Conservation (phyloP, 2,888 invertebrate species). For the Andrena hattorfiana region DNA sequence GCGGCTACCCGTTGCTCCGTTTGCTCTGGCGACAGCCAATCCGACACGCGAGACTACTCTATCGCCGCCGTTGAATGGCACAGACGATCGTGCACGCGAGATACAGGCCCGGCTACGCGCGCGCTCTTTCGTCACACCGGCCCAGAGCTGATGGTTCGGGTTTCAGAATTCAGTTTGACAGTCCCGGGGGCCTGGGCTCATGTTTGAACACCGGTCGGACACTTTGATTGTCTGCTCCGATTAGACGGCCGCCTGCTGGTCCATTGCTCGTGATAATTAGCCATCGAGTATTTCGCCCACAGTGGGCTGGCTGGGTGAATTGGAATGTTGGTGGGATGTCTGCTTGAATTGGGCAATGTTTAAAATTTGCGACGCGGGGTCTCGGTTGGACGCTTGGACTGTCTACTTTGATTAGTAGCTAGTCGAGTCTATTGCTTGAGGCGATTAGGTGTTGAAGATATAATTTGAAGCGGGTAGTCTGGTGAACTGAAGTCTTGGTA, state of each 20-base stretch:
- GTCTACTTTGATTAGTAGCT: background rate
- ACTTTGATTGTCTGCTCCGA: conserved; percentile 44
- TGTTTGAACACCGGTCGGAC: conserved; percentile 36
- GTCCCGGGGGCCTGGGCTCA: conserved; percentile 21
- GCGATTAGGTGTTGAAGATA: background rate
- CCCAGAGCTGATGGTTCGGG: conserved; percentile 17
- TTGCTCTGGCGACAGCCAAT: conserved; percentile 62
- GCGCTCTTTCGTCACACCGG: conserved; percentile 52
- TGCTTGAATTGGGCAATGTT: background rate
- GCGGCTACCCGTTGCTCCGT: conserved; percentile 39
- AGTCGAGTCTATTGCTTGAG: background rate
- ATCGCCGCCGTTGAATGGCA: conserved; percentile 60
- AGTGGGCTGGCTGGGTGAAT: background rate
- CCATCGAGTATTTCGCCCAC: conserved; percentile 2
- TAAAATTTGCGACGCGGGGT: background rate
- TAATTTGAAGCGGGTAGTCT: background rate
- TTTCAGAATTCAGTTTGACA: conserved; percentile 51
- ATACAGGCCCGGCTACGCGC: conserved; percentile 38
- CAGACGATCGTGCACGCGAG: conserved; percentile 33
- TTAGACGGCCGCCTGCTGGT: conserved; percentile 21
- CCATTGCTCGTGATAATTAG: conserved; percentile 32
- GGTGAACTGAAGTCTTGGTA: background rate
- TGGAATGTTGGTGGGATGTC: background rate
- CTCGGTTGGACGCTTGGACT: background rate
- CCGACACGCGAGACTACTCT: conserved; percentile 67